Base-by-base conservation (phyloP, 2,797 vertebrate species). In the Arnoldichthys spilopterus region DNA sequence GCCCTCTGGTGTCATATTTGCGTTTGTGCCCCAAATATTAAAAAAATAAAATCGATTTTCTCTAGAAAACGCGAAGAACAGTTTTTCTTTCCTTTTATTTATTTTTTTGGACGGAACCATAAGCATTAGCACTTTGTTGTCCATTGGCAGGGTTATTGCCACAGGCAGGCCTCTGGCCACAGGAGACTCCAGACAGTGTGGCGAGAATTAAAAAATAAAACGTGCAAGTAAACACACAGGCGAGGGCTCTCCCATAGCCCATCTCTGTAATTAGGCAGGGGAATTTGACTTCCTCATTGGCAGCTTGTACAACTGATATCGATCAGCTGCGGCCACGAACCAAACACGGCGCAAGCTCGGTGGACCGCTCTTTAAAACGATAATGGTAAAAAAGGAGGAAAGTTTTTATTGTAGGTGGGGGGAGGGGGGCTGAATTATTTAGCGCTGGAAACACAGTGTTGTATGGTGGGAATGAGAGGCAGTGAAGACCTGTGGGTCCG, bases 291-390 rank as follows among this genome's bases (percentile, higher is more conserved):
- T 85, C 75, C 56, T 77, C 58, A 74, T 76, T 79, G 80, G 76
- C 83, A 70, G n/a, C 79, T 80, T 32, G 64, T 67, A 77, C 74
- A 78, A 74, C 61, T 70, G 76, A 75, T 84, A 87, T 87, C 62
- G 81, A 85, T 87, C 74, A 30, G 62, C 59, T 61, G 37, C 73
- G 79, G 74, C 78, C 76, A 64, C 73, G 74, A 84, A 74, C 76
- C 73, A 81, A 82, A 83, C 80, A 61, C 59, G 63, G 62, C 64
- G 51, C 40, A 59, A 53, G 56, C 67, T 43, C 69, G 2, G 26
- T 51, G 64, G 77, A 66, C 40, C 45, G 26, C 68, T 71, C 74
- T 83, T 74, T 77, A 83, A 84, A 84, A 84, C 40, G 62, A 40
- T 64, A 64, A 84, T 68, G 49, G 54, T 15, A 37, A 74, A 78